A percentile compares a stretch with the other conserved stretches of the same genome.
These are phyloP conservation scores for Passer domesticus DNA, from an alignment of 2,113 vertebrate genomes.

Conservation along the genomic window DNA sequence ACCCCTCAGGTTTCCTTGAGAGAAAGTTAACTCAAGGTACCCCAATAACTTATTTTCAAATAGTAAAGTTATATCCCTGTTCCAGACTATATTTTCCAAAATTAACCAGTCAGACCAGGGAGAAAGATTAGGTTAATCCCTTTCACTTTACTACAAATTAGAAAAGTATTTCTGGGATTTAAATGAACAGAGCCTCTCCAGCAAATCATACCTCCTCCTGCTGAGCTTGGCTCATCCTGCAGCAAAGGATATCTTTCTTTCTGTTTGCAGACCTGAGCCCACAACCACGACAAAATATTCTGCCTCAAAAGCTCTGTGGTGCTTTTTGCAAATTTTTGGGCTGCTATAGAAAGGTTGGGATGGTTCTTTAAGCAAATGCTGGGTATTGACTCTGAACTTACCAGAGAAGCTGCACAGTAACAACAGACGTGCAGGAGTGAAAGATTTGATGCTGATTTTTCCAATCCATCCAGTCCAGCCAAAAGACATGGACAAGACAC, in stretches of 20 bases:
- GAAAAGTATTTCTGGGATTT: background rate
- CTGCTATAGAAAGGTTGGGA: background rate
- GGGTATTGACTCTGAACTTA: rapidly evolving
- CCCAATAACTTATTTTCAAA: background rate
- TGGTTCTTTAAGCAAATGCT: background rate
- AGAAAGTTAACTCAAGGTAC: background rate
- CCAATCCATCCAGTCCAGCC: background rate
- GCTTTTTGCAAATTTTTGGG: background rate
- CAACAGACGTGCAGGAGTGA: background rate
- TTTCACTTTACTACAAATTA: background rate
- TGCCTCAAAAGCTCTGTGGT: background rate
- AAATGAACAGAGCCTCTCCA: background rate
- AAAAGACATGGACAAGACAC: too few species aligned
- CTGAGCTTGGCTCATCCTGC: background rate
- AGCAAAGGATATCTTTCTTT: background rate
- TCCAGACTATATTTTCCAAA: background rate
- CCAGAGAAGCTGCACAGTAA: background rate
- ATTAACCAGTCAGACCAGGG: background rate
- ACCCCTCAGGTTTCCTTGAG: background rate
- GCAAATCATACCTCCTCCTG: background rate
- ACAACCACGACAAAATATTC: rapidly evolving
- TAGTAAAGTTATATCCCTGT: background rate
- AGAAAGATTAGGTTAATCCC: background rate
- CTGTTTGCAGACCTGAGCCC: background rate
- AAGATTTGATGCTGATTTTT: background rate